These are phyloP conservation scores for Brachionus plicatilis DNA, from an alignment of 1,140 invertebrate species.

Conservation along the genomic window DNA sequence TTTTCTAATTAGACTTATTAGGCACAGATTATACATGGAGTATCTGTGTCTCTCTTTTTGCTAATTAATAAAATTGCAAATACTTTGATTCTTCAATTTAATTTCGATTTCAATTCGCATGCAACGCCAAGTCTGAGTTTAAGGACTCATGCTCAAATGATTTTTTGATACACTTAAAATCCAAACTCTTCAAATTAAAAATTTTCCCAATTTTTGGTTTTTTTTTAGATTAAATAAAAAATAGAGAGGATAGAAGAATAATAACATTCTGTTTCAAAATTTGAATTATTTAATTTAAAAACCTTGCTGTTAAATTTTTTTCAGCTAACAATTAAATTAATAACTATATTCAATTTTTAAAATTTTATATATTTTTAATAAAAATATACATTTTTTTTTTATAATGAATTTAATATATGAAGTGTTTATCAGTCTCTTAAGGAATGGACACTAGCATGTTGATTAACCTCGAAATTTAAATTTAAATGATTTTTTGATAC, in stretches of 20 bases:
- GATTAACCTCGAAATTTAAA: no score
- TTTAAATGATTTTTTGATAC: neutral
- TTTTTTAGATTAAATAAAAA: neutral
- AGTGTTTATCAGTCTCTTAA: no score
- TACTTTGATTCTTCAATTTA: conserved; percentile 1
- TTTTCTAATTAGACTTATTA: neutral
- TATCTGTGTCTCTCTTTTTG: neutral
- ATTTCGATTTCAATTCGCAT: neutral
- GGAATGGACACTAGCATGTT: no score
- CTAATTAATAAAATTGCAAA: conserved; percentile 2
- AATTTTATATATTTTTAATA: no score
- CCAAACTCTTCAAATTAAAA: neutral
- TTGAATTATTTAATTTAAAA: no score
- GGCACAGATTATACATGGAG: neutral
- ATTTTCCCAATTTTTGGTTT: neutral
- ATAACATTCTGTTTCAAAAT: no score
- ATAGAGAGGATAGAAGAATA: conserved; percentile 17
- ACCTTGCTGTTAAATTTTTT: no score
- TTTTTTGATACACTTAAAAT: neutral
- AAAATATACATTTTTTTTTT: no score
- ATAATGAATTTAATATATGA: no score
- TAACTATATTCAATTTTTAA: no score
- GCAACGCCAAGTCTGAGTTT: neutral
- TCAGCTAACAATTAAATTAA: no score
- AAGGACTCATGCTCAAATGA: neutral